phyloP scores from a whole-genome alignment of 2,113 vertebrate genomes.

The Upupa epops region DNA sequence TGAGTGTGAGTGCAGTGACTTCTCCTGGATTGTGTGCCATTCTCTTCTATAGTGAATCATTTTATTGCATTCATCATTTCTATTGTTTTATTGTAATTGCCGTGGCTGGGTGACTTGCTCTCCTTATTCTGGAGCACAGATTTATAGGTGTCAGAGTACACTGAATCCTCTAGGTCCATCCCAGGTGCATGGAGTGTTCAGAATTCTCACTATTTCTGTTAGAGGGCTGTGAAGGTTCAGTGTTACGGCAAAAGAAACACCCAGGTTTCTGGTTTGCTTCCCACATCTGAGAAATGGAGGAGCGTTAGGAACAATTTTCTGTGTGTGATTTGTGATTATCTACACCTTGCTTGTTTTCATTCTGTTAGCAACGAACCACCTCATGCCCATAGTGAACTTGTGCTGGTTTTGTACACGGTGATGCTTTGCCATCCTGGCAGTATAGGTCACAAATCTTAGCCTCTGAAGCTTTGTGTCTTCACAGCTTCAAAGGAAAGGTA shows the following conservation, averaged over 20 bases:
- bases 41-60: neutral
- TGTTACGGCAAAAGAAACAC: neutral
- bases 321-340: neutral
- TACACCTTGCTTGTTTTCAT: neutral
- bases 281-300: neutral
- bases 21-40: neutral
- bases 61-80: neutral
- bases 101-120: neutral
- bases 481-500: neutral
- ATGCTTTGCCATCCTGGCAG: neutral
- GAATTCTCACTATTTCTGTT: neutral
- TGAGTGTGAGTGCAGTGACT: neutral
- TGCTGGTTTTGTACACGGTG: neutral
- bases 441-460: neutral
- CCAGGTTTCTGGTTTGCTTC: neutral
- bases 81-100: neutral
- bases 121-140: neutral
- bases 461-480: neutral
- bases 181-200: fast-evolving
- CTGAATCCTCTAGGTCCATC: neutral
- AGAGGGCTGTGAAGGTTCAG: neutral
- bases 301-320: neutral
- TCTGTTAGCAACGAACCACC: no score
- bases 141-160: neutral
- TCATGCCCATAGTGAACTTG: neutral